Conservation (phyloP, 2,888 invertebrate species). For the Agrotis puta region DNA sequence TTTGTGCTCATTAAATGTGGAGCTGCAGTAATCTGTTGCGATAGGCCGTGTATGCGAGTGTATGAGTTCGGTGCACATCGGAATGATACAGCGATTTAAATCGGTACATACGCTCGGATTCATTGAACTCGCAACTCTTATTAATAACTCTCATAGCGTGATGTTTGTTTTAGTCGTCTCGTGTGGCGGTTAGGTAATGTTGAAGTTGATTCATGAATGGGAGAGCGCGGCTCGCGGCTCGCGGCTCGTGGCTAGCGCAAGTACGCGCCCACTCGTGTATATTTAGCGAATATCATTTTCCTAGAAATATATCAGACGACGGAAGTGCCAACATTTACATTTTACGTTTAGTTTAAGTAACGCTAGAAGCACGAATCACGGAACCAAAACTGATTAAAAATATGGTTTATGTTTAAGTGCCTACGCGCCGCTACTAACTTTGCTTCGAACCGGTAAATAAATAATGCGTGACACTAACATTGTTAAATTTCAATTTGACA, state of each 20-base stretch:
- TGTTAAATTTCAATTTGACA: conserved; percentile 15
- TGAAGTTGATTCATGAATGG: conserved; percentile 91
- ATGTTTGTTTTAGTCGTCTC: conserved; percentile 87
- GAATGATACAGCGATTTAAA: conserved; percentile 82
- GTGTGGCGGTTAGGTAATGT: conserved; percentile 87
- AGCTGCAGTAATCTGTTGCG: conserved; percentile 69
- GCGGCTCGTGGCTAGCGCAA: conserved; percentile 76
- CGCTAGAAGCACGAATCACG: conserved; percentile 60
- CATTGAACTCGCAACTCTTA: conserved; percentile 89
- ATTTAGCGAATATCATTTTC: conserved; percentile 88
- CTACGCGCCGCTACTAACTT: conserved; percentile 40
- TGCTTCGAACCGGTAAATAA: conserved; percentile 37
- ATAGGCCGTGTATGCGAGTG: conserved; percentile 51
- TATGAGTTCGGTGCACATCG: conserved; percentile 74
- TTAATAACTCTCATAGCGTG: conserved; percentile 87
- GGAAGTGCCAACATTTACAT: conserved; percentile 83
- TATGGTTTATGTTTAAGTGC: conserved; percentile 26
- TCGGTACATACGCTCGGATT: conserved; percentile 79
- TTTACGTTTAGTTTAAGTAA: conserved; percentile 74
- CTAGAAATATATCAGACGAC: conserved; percentile 85
- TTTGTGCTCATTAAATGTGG: conserved; percentile 72
- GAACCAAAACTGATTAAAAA: conserved; percentile 39
- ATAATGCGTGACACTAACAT: conserved; percentile 29
- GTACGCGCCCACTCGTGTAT: conserved; percentile 81
- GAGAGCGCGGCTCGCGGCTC: conserved; percentile 68